phyloP scores from a whole-genome alignment of 92 coral and sea anemone genomes.

The Anthopleura xanthogrammica region DNA sequence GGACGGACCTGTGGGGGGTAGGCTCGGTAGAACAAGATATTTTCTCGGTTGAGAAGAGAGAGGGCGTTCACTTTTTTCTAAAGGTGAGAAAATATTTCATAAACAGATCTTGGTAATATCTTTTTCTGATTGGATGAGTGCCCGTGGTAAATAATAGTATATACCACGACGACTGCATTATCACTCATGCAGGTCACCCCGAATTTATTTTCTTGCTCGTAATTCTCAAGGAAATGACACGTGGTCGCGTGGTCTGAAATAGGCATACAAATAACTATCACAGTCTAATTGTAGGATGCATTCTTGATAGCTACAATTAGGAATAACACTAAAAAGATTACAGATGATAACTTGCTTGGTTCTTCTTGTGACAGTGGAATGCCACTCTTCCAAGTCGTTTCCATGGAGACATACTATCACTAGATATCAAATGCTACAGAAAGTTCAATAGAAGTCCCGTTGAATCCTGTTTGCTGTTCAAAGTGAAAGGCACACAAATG shows the following conservation, averaged over 20 bases:
- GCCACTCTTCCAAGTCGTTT: conserved; percentile 17
- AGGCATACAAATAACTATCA: too few relatives aligned
- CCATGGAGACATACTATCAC: conserved; percentile 39
- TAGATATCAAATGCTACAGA: conserved; percentile 28
- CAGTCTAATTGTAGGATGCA: too few relatives aligned
- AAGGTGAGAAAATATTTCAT: not conserved
- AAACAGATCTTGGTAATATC: too few relatives aligned
- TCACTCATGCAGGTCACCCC: too few relatives aligned
- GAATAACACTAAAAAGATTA: not conserved
- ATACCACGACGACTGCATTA: too few relatives aligned
- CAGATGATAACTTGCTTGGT: not conserved
- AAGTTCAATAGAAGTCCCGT: conserved; percentile 21
- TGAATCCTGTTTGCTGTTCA: conserved; percentile 27
- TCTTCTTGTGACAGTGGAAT: conserved; percentile 22
- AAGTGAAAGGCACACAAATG: conserved; percentile 31
- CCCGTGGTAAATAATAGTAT: too few relatives aligned
- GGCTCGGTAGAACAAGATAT: conserved; percentile 25
- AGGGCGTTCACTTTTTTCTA: conserved; percentile 9
- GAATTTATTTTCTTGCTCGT: too few relatives aligned
- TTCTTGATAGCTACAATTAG: too few relatives aligned
- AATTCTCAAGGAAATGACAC: too few relatives aligned
- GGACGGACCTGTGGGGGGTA: conserved; percentile 44
- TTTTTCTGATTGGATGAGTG: too few relatives aligned
- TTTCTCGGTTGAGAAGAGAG: conserved; percentile 11
- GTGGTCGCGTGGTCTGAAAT: too few relatives aligned